These are phyloP conservation scores for Palythoa caribaeorum DNA, from an alignment of 92 coral and sea anemone species.

Conservation along the genomic window DNA sequence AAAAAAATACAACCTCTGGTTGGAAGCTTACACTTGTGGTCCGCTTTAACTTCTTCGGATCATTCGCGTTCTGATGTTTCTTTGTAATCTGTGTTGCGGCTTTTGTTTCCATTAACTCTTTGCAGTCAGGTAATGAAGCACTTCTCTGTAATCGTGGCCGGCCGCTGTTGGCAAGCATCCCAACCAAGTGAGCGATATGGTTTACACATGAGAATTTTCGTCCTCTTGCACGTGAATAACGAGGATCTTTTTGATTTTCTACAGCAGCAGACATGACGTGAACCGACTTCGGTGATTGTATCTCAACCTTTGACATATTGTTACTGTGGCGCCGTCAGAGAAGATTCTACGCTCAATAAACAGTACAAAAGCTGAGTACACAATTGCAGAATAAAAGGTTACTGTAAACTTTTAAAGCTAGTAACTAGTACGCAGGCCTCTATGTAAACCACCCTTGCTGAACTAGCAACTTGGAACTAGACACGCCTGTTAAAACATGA, in stretches of 20 bases:
- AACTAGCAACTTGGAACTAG: too few species aligned
- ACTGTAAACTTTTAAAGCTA: too few species aligned
- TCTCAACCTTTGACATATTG: conserved; percentile 26
- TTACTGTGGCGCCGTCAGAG: background rate
- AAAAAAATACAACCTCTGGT: conserved; percentile 84
- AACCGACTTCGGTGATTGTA: conserved; percentile 72
- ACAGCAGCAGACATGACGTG: conserved; percentile 73
- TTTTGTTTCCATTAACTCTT: conserved; percentile 65
- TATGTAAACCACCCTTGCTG: too few species aligned
- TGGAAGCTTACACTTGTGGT: conserved; percentile 89
- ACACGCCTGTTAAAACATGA: too few species aligned
- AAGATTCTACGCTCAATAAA: background rate
- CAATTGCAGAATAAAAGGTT: background rate
- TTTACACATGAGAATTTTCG: conserved; percentile 43
- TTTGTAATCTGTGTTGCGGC: conserved; percentile 42
- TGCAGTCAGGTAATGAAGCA: conserved; percentile 81
- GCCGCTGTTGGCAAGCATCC: background rate
- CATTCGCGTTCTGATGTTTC: conserved; percentile 17
- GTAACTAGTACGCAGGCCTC: too few species aligned
- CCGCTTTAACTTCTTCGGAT: conserved; percentile 59
- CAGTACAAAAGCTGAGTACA: background rate
- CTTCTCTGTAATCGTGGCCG: conserved; percentile 65
- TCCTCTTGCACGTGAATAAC: conserved; percentile 38
- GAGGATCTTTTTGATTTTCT: conserved; percentile 72
- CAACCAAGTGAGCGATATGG: conserved; percentile 1